phyloP scores from a whole-genome alignment of 1,140 invertebrate genomes.

The Drosophila mojavensis region DNA sequence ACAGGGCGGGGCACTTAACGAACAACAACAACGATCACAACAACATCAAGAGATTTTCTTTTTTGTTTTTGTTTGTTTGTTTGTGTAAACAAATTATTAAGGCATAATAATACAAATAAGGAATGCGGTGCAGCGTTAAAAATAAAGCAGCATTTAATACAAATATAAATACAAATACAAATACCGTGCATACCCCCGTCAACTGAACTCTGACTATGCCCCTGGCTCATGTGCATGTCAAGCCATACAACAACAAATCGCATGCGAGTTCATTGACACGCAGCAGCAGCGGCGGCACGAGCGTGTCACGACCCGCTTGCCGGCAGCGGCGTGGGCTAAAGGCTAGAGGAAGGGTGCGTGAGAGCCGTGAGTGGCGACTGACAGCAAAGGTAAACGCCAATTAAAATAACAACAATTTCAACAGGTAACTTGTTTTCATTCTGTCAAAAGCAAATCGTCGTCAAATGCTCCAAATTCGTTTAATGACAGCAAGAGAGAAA shows the following conservation, averaged over 20 bases:
- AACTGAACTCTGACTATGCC: neutral
- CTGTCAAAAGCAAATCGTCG: slow-evolving; percentile 24
- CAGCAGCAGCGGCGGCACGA: slow-evolving; percentile 27
- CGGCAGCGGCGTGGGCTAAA: neutral
- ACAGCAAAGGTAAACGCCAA: slow-evolving; percentile 69
- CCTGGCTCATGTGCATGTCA: slow-evolving; percentile 28
- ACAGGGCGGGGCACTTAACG: slow-evolving; percentile 35
- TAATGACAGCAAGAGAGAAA: slow-evolving; percentile 20
- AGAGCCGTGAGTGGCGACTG: neutral
- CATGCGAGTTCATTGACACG: slow-evolving; percentile 79
- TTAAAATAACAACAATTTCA: slow-evolving; percentile 75
- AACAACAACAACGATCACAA: slow-evolving; percentile 20
- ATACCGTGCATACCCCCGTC: neutral
- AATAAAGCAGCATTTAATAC: slow-evolving; percentile 64
- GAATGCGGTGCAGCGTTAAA: slow-evolving; percentile 57
- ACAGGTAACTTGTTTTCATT: slow-evolving; percentile 65
- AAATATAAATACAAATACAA: slow-evolving; percentile 31
- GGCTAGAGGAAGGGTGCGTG: neutral
- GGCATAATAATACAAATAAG: slow-evolving; percentile 61
- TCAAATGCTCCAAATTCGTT: slow-evolving; percentile 34
- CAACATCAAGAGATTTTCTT: slow-evolving; percentile 5
- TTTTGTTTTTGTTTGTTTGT: slow-evolving; percentile 54
- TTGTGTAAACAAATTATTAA: slow-evolving; percentile 78
- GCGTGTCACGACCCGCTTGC: slow-evolving; percentile 22
- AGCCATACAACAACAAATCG: slow-evolving; percentile 74